These are phyloP conservation scores for Podarcis lilfordi DNA, from an alignment of 2,797 vertebrate genomes.

Conservation along the genomic window DNA sequence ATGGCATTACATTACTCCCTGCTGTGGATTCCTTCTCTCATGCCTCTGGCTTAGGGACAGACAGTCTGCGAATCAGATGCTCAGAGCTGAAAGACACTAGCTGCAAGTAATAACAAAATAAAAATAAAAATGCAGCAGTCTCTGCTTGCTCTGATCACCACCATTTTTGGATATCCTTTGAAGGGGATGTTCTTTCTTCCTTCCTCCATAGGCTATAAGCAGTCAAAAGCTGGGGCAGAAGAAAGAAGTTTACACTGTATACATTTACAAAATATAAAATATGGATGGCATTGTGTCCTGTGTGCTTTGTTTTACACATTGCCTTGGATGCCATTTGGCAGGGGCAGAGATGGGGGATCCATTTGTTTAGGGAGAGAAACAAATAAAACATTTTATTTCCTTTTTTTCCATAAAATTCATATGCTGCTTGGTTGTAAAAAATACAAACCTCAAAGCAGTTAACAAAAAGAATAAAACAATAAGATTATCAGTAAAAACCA, in stretches of 20 bases:
- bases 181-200: constrained; percentile 55
- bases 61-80: constrained; percentile 51
- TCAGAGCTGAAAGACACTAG: constrained; percentile 50
- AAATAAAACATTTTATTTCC: not conserved
- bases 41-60: constrained; percentile 56
- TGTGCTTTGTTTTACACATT: not conserved
- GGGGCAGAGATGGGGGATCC: not conserved
- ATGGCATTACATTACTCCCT: constrained; percentile 50
- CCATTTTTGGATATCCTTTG: constrained; percentile 45
- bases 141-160: constrained; percentile 52
- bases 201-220: constrained; percentile 21
- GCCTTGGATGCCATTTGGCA: not conserved
- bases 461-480: too few species aligned
- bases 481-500: too few species aligned
- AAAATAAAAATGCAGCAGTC: not conserved
- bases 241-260: constrained; percentile 46
- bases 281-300: not conserved
- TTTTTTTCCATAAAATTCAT: too few species aligned
- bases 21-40: constrained; percentile 48
- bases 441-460: too few species aligned
- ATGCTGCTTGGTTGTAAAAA: too few species aligned
- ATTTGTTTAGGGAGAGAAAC: not conserved
- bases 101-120: constrained; percentile 40
- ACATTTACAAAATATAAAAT: not conserved
- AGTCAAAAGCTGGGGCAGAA: constrained; percentile 12